Base-by-base conservation (phyloP, 2,113 vertebrate species). In the Cochlearius cochlearius region DNA sequence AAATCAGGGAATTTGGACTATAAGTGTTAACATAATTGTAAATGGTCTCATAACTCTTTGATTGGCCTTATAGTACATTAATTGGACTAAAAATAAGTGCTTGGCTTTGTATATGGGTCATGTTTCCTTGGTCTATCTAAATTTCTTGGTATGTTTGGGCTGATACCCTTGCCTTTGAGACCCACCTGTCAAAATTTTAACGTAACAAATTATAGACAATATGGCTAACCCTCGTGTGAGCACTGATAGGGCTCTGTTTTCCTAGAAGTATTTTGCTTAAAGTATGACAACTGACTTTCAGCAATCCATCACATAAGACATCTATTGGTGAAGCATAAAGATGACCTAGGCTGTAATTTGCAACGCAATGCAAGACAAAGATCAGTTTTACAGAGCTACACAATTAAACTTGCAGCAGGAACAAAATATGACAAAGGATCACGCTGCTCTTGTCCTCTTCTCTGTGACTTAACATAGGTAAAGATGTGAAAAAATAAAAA, bases 361-460 rank as follows among this genome's bases (percentile, higher is more conserved):
- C n/a, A 86, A 36, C n/a, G 23, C 13, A 62, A 30, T 39, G 11
- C 21, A 62, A 63, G 26, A 16, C 41, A 89, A 85, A 81, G 15
- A 6, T 64, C 43, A 73, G n/a, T 59, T 49, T 26, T 9, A 47
- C 12, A 64, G 5, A 59, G 16, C 12, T 41, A 36, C 6, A 3
- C 22, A 56, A 60, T 36, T 66, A 23, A 91, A 72, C 18, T 36
- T 72, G 8, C 11, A 41, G 9, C 41, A 52, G 29, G 11, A 66
- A 34, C 5, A 86, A 20, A 25, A 19, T 38, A 75, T 23, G 16
- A 45, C 22, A 71, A 79, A 75, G 60, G 7, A 60, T 1, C 5
- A 13, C 8, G 4, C 7, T 2, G 0, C 14, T 79, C 6, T 36
- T 1, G 22, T 34, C n/a, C 5, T 64, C 12, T 73, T 53, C 23